Evolutionary conservation across 2,113 vertebrate genomes (phyloP).

Genomic region (Sardina pilchardus): DNA sequence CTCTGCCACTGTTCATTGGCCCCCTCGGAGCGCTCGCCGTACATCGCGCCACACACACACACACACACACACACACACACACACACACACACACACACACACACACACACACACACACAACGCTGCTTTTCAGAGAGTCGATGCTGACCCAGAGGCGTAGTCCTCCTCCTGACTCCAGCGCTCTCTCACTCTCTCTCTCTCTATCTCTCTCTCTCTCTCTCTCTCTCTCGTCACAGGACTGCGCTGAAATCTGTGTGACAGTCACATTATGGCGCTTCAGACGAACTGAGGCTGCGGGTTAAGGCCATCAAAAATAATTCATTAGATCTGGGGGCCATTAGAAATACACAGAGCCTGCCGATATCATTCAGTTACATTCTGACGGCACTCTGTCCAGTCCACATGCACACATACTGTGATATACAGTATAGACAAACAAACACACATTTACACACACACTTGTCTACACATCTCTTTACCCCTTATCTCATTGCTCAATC

Average conservation of each 20-base stretch:
- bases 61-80: background rate
- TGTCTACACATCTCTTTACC: background rate
- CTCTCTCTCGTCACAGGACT: background rate
- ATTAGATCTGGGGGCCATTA: background rate
- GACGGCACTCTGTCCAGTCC: background rate
- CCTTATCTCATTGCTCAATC: background rate
- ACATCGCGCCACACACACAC: background rate
- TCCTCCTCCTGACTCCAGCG: background rate
- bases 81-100: background rate
- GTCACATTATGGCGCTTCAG: background rate
- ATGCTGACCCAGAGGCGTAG: background rate
- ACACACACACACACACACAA: background rate
- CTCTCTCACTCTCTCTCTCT: background rate
- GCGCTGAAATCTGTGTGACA: background rate
- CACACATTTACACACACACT: background rate
- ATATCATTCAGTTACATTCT: background rate
- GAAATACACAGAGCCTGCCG: background rate
- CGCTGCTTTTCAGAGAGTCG: background rate
- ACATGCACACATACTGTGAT: background rate
- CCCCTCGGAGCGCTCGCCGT: background rate
- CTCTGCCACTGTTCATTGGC: background rate
- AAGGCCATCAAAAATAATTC: background rate
- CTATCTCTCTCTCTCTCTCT: background rate
- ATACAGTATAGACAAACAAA: background rate
- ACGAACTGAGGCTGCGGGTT: background rate